Conservation (phyloP, 2,888 invertebrate species). For the Crioceris asparagi region DNA sequence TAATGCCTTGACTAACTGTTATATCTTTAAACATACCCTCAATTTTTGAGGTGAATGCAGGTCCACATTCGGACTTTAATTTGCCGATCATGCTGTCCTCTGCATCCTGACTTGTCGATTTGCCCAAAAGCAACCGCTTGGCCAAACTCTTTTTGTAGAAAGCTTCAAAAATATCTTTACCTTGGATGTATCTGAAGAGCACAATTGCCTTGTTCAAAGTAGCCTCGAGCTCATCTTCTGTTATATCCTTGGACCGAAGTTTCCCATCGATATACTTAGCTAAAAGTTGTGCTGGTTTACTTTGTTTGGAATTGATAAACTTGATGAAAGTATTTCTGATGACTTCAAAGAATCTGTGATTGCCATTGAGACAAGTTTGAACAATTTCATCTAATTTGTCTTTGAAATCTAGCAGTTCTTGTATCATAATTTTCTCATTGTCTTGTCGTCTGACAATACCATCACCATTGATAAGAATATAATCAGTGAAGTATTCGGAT, state of each 20-base stretch:
- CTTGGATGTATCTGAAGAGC: slow-evolving; percentile 93
- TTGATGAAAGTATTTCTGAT: slow-evolving; percentile 91
- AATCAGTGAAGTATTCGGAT: slow-evolving; percentile 76
- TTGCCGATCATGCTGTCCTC: slow-evolving; percentile 98
- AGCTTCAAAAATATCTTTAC: slow-evolving; percentile 98
- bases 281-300: slow-evolving; percentile 94
- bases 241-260: slow-evolving; percentile 86
- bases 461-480: slow-evolving; percentile 88
- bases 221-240: slow-evolving; percentile 89
- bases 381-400: slow-evolving; percentile 91
- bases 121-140: slow-evolving; percentile 77
- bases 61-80: slow-evolving; percentile 95
- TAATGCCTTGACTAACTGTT: slow-evolving; percentile 92
- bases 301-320: slow-evolving; percentile 91
- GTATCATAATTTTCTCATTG: slow-evolving; percentile 88
- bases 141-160: slow-evolving; percentile 98
- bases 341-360: slow-evolving; percentile 75
- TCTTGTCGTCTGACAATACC: slow-evolving; percentile 80
- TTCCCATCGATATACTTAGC: slow-evolving; percentile 97
- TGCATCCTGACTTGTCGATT: slow-evolving; percentile 96
- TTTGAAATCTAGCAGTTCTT: slow-evolving; percentile 89
- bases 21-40: slow-evolving; percentile 99
- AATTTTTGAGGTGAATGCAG: slow-evolving; percentile 92
- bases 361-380: slow-evolving; percentile 72
- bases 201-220: slow-evolving; percentile 96